phyloP scores from a whole-genome alignment of 2,797 vertebrate species.

The Myotis pilosus region DNA sequence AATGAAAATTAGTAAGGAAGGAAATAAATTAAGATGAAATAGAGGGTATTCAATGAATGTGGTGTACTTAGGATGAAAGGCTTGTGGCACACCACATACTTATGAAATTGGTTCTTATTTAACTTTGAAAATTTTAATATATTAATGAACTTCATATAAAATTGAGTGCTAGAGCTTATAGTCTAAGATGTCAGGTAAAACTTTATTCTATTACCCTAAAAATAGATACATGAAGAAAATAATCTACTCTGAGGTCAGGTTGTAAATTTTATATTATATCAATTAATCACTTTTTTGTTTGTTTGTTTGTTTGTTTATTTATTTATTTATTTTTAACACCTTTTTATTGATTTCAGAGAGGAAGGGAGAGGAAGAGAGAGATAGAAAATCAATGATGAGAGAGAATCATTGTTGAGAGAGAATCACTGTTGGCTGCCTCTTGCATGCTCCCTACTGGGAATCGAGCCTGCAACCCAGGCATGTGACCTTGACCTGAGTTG shows the following conservation, averaged over 20 bases:
- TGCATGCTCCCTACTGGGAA: no score
- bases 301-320: not conserved
- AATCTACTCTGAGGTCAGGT: not conserved
- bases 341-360: no score
- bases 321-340: not conserved
- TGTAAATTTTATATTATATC: not conserved
- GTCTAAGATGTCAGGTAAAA: not conserved
- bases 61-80: not conserved
- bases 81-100: not conserved
- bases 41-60: not conserved
- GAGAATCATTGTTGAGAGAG: no score
- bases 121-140: constrained; percentile 40
- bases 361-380: no score
- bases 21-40: constrained; percentile 31
- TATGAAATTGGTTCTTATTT: constrained; percentile 39
- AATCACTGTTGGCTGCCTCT: no score
- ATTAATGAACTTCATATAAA: not conserved
- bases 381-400: no score
- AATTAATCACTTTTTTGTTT: not conserved
- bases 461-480: no score
- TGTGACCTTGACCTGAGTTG: no score
- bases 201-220: not conserved
- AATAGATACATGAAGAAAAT: not conserved
- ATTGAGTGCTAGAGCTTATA: not conserved
- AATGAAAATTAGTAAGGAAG: constrained; percentile 26